phyloP scores from a whole-genome alignment of 1,140 invertebrate genomes.

The Brachionus rotundiformis region DNA sequence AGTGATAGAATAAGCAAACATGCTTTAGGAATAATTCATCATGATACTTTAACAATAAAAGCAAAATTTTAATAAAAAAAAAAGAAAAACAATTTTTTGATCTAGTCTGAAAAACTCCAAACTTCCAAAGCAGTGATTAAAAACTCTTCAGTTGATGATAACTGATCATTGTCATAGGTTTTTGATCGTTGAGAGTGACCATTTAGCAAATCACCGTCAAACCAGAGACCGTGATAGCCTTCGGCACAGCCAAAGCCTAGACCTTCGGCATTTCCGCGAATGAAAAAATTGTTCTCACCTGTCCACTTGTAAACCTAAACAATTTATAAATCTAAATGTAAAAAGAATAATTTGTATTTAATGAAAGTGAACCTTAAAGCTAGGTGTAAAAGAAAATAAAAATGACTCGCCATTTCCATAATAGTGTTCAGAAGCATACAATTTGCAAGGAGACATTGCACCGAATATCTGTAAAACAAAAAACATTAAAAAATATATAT shows the following conservation, averaged over 20 bases:
- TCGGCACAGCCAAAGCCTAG: conserved; percentile 93
- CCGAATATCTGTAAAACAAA: conserved; percentile 80
- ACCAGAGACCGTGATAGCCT: conserved; percentile 93
- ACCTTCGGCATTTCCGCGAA: conserved; percentile 86
- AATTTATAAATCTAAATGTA: no score
- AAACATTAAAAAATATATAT: neutral
- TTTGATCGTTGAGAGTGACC: conserved; percentile 88
- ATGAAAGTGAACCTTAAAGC: conserved; percentile 60
- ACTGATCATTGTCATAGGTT: conserved; percentile 90
- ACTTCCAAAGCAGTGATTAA: conserved; percentile 90
- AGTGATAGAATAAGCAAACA: neutral
- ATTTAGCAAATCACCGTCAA: conserved; percentile 92
- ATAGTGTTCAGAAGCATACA: conserved; percentile 90
- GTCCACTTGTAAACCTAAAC: conserved; percentile 94
- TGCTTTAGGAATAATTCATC: neutral
- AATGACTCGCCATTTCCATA: conserved; percentile 97
- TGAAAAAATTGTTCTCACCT: conserved; percentile 95
- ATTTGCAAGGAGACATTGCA: conserved; percentile 84
- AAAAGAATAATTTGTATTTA: no score
- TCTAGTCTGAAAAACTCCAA: conserved; percentile 76
- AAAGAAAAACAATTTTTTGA: neutral
- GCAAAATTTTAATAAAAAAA: neutral
- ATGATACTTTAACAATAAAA: neutral
- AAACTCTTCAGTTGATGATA: conserved; percentile 90
- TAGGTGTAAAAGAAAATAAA: conserved; percentile 78